These are phyloP conservation scores for Spea multiplicata DNA, from an alignment of 2,113 vertebrate species.

Conservation along the genomic window DNA sequence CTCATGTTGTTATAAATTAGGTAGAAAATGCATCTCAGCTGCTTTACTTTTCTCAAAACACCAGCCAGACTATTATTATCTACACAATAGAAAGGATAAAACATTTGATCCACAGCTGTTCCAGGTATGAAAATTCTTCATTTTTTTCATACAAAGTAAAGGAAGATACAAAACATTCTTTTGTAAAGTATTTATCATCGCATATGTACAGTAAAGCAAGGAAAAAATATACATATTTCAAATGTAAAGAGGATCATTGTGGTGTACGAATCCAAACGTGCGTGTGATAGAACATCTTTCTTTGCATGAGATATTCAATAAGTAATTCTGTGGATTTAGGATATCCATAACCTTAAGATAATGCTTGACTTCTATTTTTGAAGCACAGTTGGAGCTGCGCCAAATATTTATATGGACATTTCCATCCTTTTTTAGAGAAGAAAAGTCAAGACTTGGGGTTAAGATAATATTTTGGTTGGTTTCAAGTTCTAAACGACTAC, in stretches of 20 bases:
- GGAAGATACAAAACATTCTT: not conserved
- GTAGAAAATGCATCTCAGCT: not conserved
- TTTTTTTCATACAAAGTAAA: not conserved
- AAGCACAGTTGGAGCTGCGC: not conserved
- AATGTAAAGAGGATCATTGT: not conserved
- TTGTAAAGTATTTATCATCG: not conserved
- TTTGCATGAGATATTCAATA: slow-evolving; percentile 10
- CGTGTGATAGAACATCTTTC: slow-evolving; percentile 1
- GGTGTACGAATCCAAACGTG: slow-evolving; percentile 14
- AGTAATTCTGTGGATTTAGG: not conserved
- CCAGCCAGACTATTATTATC: slow-evolving; percentile 21
- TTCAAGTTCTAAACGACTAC: slow-evolving; percentile 34
- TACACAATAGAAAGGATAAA: not conserved
- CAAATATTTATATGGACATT: slow-evolving; percentile 30
- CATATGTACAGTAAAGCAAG: not conserved
- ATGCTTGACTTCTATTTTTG: slow-evolving; percentile 22
- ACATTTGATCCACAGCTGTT: slow-evolving; percentile 41
- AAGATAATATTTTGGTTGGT: slow-evolving; percentile 46
- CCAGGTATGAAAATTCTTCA: slow-evolving; percentile 38
- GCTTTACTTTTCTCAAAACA: not conserved
- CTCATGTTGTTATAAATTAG: slow-evolving; percentile 28
- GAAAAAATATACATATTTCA: not conserved
- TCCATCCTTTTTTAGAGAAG: slow-evolving; percentile 40
- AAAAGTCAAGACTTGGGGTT: slow-evolving; percentile 25
- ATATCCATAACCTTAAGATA: slow-evolving; percentile 6